Evolutionary conservation across 2,113 vertebrate genomes (phyloP), one percentile per base, ranked within the genome.

Genomic region (Lophius piscatorius): DNA sequence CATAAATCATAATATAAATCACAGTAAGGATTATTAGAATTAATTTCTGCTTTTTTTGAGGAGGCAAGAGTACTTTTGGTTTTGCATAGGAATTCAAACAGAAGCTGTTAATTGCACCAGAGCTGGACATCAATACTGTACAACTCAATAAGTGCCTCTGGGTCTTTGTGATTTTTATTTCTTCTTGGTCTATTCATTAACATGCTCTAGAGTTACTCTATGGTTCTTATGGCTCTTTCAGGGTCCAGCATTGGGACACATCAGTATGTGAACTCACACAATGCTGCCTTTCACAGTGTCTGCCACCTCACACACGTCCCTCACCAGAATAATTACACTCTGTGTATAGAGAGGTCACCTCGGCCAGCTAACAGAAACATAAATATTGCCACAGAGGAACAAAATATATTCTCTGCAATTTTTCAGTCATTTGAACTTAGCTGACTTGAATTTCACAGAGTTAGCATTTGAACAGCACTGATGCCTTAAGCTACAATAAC

Each of bases 371-470:
- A 74, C 61, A 89, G 73, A 91, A 87, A 93, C 78, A 89, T 79
- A 89, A 91, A 91, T 88, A 91, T 90, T 91, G 81, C 79, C 84
- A 82, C 80, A 87, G 71, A 85, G 86, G 88, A 90, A 92, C 84
- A 91, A 90, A 90, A 87, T 85, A 81, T 83, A 85, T 91, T 89
- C 79, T 83, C 58, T 75, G 73, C 50, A 69, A 22, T 76, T 75
- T 64, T 76, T 75, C 68, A 68, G 70, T 81, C 74, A 81, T 82
- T 84, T 86, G 81, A 88, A 87, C 83, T 82, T 52, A 64, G 70
- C 64, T 77, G 86, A 87, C 84, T 90, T 89, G 78, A 87, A 87
- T 90, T 88, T 88, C 84, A 81, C 87, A 81, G 80, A 41, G 77
- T 86, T 87, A 78, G 85, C 86, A 89, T 74, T 75, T 76, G 85